Evolutionary conservation across 2,888 invertebrate species (phyloP), one percentile per base, ranked within the genome.

Genomic region (Chromoteleia sp.): DNA sequence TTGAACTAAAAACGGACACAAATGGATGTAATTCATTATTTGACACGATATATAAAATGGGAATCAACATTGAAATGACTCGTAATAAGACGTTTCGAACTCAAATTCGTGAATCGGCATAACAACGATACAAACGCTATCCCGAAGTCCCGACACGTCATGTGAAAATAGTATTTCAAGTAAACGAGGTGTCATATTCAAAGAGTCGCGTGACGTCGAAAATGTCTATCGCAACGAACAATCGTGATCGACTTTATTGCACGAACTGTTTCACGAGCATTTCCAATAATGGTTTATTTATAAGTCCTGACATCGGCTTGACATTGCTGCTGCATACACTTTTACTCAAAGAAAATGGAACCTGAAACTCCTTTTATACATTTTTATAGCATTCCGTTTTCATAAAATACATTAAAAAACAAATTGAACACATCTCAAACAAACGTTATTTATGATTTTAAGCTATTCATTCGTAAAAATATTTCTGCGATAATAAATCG

Each of bases 101-200:
- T 52, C 10, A 67, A 73, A 73, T 56, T 77, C 58, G 77, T 33
- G 41, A 58, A 82, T 70, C 58, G 74, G 14, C 50, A 21, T 59
- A 25, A 61, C 70, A 52, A 56, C 58, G 63, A 45, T 52, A 58
- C 74, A 30, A 78, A 67, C 30, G 39, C 56, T 29, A 54, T 61
- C 36, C 61, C 48, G 21, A 43, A 50, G 59, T 71, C 65, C 52
- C 68, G 83, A 65, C 74, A 71, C 73, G 79, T 83, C 80, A 78
- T 71, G 74, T 80, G 77, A 70, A 84, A 84, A 70, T 85, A 84
- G 82, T 82, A 82, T 89, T 89, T 89, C 89, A 87, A 88, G 87
- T 87, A 89, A 89, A 90, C 89, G 87, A 86, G 84, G 88, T 88
- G 88, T 86, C 89, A 87, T 86, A 84, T 85, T 84, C 85, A 80